These are phyloP conservation scores for Lacanobia wlatinum DNA, from an alignment of 2,888 invertebrate species.

Conservation along the genomic window DNA sequence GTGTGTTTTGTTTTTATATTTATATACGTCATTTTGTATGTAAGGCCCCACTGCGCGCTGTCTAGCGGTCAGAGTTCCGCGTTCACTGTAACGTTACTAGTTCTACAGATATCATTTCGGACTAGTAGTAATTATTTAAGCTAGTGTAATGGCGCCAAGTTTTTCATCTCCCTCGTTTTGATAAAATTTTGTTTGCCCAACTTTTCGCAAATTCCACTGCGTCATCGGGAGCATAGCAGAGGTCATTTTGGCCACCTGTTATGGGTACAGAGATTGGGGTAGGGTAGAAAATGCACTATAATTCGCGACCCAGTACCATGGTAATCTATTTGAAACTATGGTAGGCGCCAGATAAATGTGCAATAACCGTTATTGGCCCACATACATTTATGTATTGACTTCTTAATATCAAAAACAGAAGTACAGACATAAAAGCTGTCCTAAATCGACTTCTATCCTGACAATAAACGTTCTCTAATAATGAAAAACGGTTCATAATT, in stretches of 20 bases:
- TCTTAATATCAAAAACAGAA: no score
- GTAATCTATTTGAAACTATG: neutral
- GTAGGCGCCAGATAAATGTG: no score
- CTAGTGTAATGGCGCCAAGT: no score
- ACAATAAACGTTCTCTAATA: no score
- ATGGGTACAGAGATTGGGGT: neutral
- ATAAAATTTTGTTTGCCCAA: neutral
- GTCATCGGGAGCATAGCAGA: neutral
- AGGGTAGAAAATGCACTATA: neutral
- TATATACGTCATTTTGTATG: neutral
- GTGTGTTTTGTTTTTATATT: slow-evolving; percentile 61
- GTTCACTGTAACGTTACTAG: neutral
- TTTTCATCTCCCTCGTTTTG: neutral
- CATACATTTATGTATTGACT: no score
- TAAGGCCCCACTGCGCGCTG: no score
- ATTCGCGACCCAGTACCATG: neutral
- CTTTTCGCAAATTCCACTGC: neutral
- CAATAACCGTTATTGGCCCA: no score
- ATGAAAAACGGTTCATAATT: no score
- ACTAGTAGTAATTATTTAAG: no score
- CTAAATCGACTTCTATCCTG: no score
- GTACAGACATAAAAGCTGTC: no score
- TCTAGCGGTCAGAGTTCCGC: no score
- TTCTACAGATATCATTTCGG: neutral
- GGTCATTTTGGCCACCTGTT: neutral